Base-by-base conservation (phyloP, 2,888 invertebrate genomes). In the Autographa pulchrina region DNA sequence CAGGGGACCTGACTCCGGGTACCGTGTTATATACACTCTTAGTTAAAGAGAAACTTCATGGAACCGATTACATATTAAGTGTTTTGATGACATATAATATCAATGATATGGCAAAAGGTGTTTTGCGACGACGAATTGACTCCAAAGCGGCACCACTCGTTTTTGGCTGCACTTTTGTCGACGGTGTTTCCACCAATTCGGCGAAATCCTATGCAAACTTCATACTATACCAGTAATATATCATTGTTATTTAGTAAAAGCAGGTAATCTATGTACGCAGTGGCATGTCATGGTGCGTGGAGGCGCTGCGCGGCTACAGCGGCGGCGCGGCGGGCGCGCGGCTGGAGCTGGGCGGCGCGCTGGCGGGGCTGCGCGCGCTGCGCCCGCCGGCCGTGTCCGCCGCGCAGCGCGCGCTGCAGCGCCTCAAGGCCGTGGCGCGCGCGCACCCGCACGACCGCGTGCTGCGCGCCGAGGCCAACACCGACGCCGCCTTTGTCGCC, bases 281-380 rank as follows among this genome's bases (percentile, higher is more conserved):
- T 1, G 92, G 93, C 35, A 90, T 93, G 85, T 93, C 92, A 81
- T 99, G 99, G 99, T 99, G 99, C 92, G 98, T 99, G 66, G 99
- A 99, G 84, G 97, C 98, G 31, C 98, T 99, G 65, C 98, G 99
- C 89, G 97, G 98, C 62, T 99, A 99, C n/a, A 72, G 97, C 97
- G 90, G 96, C 98, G 78, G 99, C n/a, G 97, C 97, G 81, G 95
- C 99, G 98, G 95, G 95, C 69, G 94, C 94, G 14, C 90, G 94
- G 38, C 86, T 99, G 97, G 99, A 99, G 99, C 93, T 98, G 98
- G 81, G 98, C 98, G 89, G 97, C 97, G 83, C 98, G 98, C 84
- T 98, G 97, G 93, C 97, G 96, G 85, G 98, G 98, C 35, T 97
- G 97, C 89, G 98, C 86, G 97, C 97, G 52, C 97, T 88, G 71